These are phyloP conservation scores for Crotalus horridus DNA, from an alignment of 2,113 vertebrate genomes.

Conservation along the genomic window DNA sequence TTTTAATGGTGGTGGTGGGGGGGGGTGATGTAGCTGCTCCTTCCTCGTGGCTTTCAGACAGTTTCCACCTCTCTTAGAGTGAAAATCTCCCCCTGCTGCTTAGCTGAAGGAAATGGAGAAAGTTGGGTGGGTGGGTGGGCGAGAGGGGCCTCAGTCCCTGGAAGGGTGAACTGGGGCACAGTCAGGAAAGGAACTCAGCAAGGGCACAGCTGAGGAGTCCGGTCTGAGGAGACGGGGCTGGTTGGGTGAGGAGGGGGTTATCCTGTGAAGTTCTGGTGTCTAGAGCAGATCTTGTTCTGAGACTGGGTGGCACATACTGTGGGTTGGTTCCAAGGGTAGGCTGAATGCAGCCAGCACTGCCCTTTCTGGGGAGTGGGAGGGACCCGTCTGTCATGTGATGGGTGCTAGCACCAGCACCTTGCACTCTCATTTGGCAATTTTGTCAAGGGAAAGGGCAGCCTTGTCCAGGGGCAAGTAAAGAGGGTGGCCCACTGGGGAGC, in stretches of 20 bases:
- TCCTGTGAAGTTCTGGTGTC: background rate
- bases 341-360: background rate
- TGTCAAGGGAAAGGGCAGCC: constrained; percentile 84
- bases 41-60: no score
- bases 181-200: background rate
- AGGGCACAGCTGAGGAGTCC: background rate
- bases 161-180: background rate
- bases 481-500: constrained; percentile 85
- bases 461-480: constrained; percentile 89
- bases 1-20: background rate
- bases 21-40: background rate
- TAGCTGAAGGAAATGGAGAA: background rate
- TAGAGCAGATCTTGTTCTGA: background rate
- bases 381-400: constrained; percentile 40
- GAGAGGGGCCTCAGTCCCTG: background rate
- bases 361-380: constrained; percentile 11
- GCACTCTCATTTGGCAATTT: constrained; percentile 93
- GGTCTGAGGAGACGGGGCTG: rapidly evolving
- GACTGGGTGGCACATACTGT: background rate
- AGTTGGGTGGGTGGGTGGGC: no score
- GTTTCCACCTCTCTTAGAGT: background rate
- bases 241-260: rapidly evolving
- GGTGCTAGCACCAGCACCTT: constrained; percentile 88
- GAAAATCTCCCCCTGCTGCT: background rate
- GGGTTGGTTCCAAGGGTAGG: background rate